Conservation (phyloP, 2,888 invertebrate species). For the Andrena trimmerana region DNA sequence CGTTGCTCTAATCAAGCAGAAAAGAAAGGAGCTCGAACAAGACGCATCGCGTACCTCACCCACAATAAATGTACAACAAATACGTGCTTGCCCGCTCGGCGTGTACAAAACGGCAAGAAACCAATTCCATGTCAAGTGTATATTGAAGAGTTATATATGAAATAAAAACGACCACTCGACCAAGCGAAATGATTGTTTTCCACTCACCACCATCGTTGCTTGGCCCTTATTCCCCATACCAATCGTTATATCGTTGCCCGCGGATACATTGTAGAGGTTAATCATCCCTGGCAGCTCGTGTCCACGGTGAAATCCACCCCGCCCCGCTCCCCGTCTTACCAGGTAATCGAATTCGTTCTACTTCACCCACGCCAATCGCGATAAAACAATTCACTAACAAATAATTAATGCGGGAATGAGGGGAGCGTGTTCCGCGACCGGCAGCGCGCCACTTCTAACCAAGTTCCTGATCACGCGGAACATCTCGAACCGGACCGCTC, state of each 20-base stretch:
- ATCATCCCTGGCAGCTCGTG: no score
- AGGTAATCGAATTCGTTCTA: neutral
- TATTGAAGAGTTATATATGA: constrained; percentile 56
- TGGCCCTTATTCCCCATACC: neutral
- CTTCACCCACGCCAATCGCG: neutral
- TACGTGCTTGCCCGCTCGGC: constrained; percentile 32
- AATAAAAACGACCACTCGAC: constrained; percentile 66
- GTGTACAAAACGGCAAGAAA: constrained; percentile 63
- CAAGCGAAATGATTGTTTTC: constrained; percentile 37
- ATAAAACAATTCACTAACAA: constrained; percentile 6
- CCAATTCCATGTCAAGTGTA: constrained; percentile 62
- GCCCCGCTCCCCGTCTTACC: neutral
- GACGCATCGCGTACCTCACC: constrained; percentile 38
- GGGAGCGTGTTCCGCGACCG: neutral
- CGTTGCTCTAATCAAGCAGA: neutral
- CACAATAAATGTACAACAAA: constrained; percentile 53
- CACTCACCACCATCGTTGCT: constrained; percentile 8
- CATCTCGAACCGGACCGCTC: constrained; percentile 66
- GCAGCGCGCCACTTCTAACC: constrained; percentile 21
- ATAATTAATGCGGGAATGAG: neutral
- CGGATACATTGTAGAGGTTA: neutral
- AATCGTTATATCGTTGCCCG: neutral
- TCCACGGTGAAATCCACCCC: neutral
- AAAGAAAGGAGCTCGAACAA: neutral
- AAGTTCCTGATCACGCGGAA: constrained; percentile 41